phyloP scores from a whole-genome alignment of 2,797 vertebrate species.

The Simalia tracyae region DNA sequence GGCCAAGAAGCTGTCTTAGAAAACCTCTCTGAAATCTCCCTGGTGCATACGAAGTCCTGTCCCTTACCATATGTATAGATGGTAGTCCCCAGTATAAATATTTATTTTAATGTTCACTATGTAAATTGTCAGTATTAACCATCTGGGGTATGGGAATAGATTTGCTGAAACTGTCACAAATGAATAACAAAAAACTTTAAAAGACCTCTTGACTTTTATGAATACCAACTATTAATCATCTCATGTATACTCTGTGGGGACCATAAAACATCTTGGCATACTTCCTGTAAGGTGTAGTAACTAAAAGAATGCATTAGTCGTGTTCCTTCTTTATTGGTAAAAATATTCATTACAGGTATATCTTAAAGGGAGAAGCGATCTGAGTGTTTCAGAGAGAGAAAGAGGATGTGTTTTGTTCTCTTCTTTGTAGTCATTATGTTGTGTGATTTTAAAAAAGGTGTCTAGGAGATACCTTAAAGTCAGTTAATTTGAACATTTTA shows the following conservation, averaged over 20 bases:
- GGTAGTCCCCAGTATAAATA: no score
- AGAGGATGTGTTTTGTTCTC: neutral
- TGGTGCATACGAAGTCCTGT: no score
- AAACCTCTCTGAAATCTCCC: no score
- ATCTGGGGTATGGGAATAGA: no score
- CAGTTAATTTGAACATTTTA: neutral
- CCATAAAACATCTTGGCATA: neutral
- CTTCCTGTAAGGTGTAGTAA: neutral
- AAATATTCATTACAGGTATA: neutral
- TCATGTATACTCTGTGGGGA: neutral
- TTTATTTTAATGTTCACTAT: no score
- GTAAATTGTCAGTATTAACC: no score
- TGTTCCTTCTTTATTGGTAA: neutral
- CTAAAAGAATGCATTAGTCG: neutral
- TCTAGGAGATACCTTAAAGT: neutral
- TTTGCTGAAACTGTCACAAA: neutral
- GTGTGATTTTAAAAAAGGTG: neutral
- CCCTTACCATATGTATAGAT: no score
- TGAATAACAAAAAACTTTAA: neutral
- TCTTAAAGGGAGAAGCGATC: neutral
- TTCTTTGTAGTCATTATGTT: neutral
- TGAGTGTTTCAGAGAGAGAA: neutral
- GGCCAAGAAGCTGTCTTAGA: neutral
- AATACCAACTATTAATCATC: neutral
- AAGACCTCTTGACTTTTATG: neutral